Evolutionary conservation across 2,797 vertebrate genomes (phyloP).

Genomic region (Parambassis ranga): DNA sequence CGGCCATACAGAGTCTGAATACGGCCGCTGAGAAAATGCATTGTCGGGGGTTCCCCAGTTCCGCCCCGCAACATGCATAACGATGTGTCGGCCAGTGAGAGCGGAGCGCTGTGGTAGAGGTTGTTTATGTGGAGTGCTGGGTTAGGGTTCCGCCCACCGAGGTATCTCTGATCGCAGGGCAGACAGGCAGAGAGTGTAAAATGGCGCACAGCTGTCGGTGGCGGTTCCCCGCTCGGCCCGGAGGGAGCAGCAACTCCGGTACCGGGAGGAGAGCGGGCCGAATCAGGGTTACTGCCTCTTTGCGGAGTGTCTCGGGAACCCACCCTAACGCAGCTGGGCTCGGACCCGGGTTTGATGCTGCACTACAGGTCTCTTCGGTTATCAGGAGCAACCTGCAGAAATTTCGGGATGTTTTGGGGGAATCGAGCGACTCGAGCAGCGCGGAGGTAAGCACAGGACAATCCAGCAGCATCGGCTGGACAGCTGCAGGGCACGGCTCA

Average conservation of each 20-base stretch:
- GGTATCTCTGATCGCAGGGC: constrained; percentile 92
- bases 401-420: constrained; percentile 96
- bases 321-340: constrained; percentile 79
- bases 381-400: constrained; percentile 97
- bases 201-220: constrained; percentile 99
- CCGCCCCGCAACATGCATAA: constrained; percentile 83
- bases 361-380: constrained; percentile 94
- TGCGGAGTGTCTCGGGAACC: constrained; percentile 78
- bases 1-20: constrained; percentile 53
- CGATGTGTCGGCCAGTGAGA: constrained; percentile 60
- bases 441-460: constrained; percentile 85
- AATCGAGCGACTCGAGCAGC: constrained; percentile 94
- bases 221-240: constrained; percentile 99
- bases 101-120: constrained; percentile 63
- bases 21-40: constrained; percentile 71
- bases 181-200: constrained; percentile 96
- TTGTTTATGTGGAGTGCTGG: constrained; percentile 83
- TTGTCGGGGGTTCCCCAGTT: constrained; percentile 75
- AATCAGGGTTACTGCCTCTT: constrained; percentile 85
- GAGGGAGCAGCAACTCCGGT: constrained; percentile 93
- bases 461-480: not conserved
- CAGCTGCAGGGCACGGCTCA: constrained; percentile 1
- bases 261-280: constrained; percentile 89
- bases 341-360: constrained; percentile 95
- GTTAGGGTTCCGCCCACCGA: constrained; percentile 87